Conservation (phyloP, 2,113 vertebrate species). For the Cranoglanis bouderius region DNA sequence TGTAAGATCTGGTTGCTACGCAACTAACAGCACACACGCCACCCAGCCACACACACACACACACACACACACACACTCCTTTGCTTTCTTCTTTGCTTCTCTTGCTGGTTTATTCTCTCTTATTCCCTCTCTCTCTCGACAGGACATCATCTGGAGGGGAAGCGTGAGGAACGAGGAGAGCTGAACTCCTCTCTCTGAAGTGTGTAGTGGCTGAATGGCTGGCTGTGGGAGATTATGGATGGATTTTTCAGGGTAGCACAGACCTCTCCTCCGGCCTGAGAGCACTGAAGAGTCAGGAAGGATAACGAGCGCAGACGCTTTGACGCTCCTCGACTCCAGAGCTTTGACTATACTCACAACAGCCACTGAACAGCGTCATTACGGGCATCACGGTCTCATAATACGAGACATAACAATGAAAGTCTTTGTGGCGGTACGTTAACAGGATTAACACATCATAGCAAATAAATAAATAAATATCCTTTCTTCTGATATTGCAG, state of each 20-base stretch:
- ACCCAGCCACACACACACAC: neutral
- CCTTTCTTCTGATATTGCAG: neutral
- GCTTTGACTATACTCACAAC: neutral
- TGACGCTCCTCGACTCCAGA: neutral
- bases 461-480: neutral
- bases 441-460: neutral
- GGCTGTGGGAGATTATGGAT: neutral
- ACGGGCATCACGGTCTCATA: too few species aligned
- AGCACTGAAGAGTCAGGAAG: neutral
- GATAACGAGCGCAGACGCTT: neutral
- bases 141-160: conserved; percentile 55
- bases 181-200: conserved; percentile 10
- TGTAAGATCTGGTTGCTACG: conserved; percentile 61
- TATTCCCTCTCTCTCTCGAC: conserved; percentile 20
- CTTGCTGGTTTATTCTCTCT: conserved; percentile 12
- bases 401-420: neutral
- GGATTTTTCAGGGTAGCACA: neutral
- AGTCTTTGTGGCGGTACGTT: neutral
- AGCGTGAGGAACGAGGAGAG: conserved; percentile 47
- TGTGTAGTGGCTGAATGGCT: neutral
- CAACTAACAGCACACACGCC: conserved; percentile 56
- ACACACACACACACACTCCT: conserved; percentile 12
- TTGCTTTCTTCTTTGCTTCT: conserved; percentile 10
- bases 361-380: neutral
- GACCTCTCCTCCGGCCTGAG: neutral